A percentile compares a stretch with the other conserved stretches of the same genome.
Conservation (phyloP, 1,140 invertebrate species). For the Diorhabda carinulata region DNA sequence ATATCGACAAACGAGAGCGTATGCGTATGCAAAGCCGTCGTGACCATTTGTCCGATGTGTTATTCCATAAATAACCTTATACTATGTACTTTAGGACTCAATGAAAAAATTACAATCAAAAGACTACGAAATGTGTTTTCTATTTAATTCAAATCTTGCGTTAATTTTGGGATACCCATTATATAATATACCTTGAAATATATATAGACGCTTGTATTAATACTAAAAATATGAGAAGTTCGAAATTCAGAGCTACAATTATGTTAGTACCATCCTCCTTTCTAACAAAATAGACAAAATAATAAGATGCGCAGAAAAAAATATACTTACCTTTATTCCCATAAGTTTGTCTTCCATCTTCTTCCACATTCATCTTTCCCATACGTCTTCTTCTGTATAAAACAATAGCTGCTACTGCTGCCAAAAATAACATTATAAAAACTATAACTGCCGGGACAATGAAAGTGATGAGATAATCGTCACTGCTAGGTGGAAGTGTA, state of each 20-base stretch:
- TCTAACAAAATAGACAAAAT: no score
- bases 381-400: conserved; percentile 80
- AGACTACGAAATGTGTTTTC: background rate
- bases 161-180: no score
- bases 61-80: background rate
- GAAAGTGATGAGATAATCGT: conserved; percentile 86
- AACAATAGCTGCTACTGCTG: conserved; percentile 82
- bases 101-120: background rate
- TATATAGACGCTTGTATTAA: no score
- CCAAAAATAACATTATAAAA: conserved; percentile 80
- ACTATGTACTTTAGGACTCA: background rate
- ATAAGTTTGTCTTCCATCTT: conserved; percentile 69
- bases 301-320: background rate
- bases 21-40: background rate
- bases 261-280: no score
- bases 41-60: background rate
- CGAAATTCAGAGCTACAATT: no score
- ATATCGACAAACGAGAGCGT: background rate
- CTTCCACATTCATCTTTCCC: conserved; percentile 76
- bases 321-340: conserved; percentile 67
- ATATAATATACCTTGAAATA: no score
- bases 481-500: conserved; percentile 43
- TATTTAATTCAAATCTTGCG: background rate
- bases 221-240: no score
- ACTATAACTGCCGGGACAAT: conserved; percentile 88